These are phyloP conservation scores for Marmota monax DNA, from an alignment of 2,113 vertebrate genomes.

Conservation along the genomic window DNA sequence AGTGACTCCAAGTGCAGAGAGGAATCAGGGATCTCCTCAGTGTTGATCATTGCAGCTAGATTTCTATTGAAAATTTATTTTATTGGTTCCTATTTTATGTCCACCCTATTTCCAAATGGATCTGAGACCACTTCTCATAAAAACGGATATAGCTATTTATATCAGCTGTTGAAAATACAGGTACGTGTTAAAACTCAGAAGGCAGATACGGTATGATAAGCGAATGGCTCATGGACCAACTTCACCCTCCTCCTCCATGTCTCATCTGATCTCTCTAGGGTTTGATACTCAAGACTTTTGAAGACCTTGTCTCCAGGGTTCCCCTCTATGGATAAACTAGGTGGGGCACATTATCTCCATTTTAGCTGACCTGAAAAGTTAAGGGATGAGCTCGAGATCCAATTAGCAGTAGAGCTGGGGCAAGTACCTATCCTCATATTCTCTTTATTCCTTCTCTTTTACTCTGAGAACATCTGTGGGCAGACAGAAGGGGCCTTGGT, in stretches of 20 bases:
- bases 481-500: neutral
- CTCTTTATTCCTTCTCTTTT: neutral
- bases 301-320: neutral
- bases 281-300: neutral
- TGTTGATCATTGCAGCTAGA: neutral
- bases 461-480: neutral
- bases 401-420: neutral
- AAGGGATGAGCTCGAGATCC: too few relatives aligned
- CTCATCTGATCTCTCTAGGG: neutral
- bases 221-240: neutral
- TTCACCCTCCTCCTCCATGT: neutral
- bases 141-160: neutral
- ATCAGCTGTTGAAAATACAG: slow-evolving; percentile 2
- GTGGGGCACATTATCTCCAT: accelerated
- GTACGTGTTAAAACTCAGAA: neutral
- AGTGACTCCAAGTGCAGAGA: neutral
- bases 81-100: slow-evolving; percentile 14
- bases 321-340: neutral
- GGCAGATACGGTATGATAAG: neutral
- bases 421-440: neutral
- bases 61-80: neutral
- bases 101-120: slow-evolving; percentile 14
- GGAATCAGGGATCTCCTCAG: neutral
- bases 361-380: neutral
- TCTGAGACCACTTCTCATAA: slow-evolving; percentile 36